Evolutionary conservation across 2,113 vertebrate species (phyloP).

Genomic region (Oncorhynchus clarkii): DNA sequence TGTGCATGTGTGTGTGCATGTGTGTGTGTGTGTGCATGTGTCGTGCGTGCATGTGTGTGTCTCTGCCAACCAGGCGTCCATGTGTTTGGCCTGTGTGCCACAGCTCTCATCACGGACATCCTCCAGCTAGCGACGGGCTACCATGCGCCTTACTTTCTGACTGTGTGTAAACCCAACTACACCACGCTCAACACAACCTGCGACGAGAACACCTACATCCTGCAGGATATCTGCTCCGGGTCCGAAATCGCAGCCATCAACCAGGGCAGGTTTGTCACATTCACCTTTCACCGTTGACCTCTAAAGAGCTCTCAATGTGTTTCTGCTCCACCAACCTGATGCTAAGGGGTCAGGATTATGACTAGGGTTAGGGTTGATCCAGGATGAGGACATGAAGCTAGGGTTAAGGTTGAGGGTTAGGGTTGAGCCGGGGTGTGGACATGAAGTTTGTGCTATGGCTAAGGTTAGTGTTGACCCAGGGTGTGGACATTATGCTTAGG

Average conservation of each 20-base stretch:
- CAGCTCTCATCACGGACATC: constrained; percentile 93
- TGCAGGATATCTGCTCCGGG: constrained; percentile 95
- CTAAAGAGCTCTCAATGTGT: background rate
- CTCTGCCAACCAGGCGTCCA: constrained; percentile 81
- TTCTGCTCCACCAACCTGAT: background rate
- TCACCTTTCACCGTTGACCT: background rate
- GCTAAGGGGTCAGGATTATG: no score
- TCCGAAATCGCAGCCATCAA: constrained; percentile 85
- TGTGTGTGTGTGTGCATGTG: background rate
- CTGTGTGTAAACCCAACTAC: constrained; percentile 97
- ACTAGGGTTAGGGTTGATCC: no score
- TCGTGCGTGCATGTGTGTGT: background rate
- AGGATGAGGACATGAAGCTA: no score
- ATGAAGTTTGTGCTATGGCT: no score
- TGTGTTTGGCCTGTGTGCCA: constrained; percentile 93
- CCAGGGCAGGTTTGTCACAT: constrained; percentile 84
- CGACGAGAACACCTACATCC: constrained; percentile 90
- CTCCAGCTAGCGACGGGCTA: constrained; percentile 96
- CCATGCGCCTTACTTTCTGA: constrained; percentile 94
- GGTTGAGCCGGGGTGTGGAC: no score
- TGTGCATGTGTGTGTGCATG: no score
- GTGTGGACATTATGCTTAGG: no score
- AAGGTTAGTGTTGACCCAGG: no score
- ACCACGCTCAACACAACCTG: constrained; percentile 90
- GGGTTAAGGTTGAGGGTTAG: no score